A percentile compares a stretch with the other conserved stretches of the same genome.
Evolutionary conservation across 2,113 vertebrate genomes (phyloP).

Genomic region (Strix aluco): DNA sequence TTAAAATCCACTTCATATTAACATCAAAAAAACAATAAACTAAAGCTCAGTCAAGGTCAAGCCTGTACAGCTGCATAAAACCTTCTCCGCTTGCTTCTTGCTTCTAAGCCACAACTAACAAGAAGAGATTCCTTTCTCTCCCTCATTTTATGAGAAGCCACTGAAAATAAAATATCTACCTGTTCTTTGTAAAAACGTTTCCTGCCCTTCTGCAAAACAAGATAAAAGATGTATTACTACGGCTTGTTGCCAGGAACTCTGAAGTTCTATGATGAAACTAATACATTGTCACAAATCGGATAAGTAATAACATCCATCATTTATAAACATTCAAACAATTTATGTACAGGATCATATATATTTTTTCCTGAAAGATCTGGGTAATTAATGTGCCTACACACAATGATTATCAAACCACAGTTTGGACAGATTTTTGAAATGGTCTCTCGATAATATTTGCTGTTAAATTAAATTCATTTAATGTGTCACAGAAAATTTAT

Average conservation of each 20-base stretch:
- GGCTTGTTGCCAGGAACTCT: not conserved
- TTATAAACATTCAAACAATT: not conserved
- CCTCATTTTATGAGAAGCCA: not conserved
- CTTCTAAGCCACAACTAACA: not conserved
- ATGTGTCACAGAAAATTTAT: not conserved
- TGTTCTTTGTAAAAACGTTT: constrained; percentile 37
- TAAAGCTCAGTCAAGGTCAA: not conserved
- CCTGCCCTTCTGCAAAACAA: constrained; percentile 8
- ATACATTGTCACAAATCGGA: accelerated
- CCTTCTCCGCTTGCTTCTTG: not conserved
- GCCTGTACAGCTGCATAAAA: not conserved
- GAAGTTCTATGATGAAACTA: not conserved
- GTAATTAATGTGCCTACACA: not conserved
- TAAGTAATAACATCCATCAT: not conserved
- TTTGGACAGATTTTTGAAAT: not conserved
- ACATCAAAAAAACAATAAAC: not conserved
- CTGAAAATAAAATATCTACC: constrained; percentile 38
- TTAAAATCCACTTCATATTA: not conserved
- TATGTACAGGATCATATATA: not conserved
- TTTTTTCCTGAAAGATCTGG: not conserved
- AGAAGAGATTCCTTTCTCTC: not conserved
- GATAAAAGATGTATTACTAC: not conserved
- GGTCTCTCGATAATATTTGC: not conserved
- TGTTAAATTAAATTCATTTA: not conserved
- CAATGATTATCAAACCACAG: not conserved